phyloP scores from a whole-genome alignment of 92 coral and sea anemone species.

The Porites evermanni region DNA sequence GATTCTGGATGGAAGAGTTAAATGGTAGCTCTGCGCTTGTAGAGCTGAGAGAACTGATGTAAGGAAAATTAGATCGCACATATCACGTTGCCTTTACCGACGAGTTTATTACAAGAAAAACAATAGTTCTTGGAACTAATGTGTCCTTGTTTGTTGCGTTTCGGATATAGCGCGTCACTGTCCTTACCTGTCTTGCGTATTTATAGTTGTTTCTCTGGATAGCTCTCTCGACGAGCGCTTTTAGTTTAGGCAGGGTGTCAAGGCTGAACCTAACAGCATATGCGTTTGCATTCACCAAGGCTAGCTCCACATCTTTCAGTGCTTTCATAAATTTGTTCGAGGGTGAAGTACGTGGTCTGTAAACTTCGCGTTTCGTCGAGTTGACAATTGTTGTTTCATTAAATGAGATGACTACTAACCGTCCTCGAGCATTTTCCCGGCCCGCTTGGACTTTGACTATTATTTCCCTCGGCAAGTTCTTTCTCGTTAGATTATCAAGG shows the following conservation, averaged over 20 bases:
- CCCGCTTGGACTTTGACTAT: background rate
- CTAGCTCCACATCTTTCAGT: slow-evolving; percentile 79
- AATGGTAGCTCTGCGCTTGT: too few relatives aligned
- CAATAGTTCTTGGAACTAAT: too few relatives aligned
- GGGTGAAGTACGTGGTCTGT: slow-evolving; percentile 69
- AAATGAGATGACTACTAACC: background rate
- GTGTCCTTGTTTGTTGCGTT: too few relatives aligned
- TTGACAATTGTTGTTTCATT: slow-evolving; percentile 13
- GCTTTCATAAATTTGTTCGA: slow-evolving; percentile 86
- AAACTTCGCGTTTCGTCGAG: slow-evolving; percentile 48
- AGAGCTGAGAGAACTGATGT: too few relatives aligned
- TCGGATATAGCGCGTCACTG: background rate
- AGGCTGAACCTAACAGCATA: slow-evolving; percentile 27
- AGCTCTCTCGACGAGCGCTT: slow-evolving; percentile 44
- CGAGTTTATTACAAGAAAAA: too few relatives aligned
- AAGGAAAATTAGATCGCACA: too few relatives aligned
- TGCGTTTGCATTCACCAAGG: slow-evolving; percentile 71
- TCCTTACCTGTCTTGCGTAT: slow-evolving; percentile 39
- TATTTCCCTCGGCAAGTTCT: background rate
- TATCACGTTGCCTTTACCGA: too few relatives aligned
- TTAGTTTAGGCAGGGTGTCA: slow-evolving; percentile 1
- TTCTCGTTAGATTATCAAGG: background rate
- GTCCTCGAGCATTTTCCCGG: background rate
- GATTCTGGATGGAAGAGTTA: too few relatives aligned
- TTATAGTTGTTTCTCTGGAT: slow-evolving; percentile 50